Evolutionary conservation across 2,888 invertebrate genomes (phyloP), one percentile per base, ranked within the genome.

Genomic region (Eupeodes luniger): DNA sequence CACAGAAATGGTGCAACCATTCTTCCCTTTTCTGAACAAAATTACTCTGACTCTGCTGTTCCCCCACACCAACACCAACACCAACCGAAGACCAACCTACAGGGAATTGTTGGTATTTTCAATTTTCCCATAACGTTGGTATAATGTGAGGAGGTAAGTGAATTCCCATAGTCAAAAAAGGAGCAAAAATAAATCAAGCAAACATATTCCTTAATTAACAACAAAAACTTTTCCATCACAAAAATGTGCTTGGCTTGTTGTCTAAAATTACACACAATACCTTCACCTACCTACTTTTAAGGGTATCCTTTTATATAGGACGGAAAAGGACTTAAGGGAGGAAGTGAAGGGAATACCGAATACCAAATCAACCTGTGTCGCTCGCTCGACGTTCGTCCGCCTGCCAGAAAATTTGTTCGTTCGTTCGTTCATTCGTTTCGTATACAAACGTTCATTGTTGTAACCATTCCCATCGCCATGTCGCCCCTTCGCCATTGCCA

Each of bases 121-220:
- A 55, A 72, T 72, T 72, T 72, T 27, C 47, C 27, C 51, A 55
- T 49, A 74, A 61, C 16, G 67, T 74, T 40, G 6, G 40, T 40
- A 40, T 40, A 40, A 40, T 40, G 40, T 40, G 9, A 40, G 40
- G 40, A 72, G 49, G 66, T 47, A 47, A 57, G 62, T 34, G 57
- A 49, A 62, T 62, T 75, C 11, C 36, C 66, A 55, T 55, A 66
- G 27, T 51, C 12, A 10, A 62, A 51, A 70, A 62, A 75, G 75
- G 75, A 75, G 11, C n/a, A 61, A 70, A 70, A 70, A 55, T 69
- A 82, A 82, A 82, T 82, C 76, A 82, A 62, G 76, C 70, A 77
- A 75, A 77, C 76, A 64, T 69, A 53, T 76, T 55, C 82, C 61
- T 76, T 82, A 82, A 82, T 82, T 82, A 82, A 82, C 69, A 75